Percentiles rank a stretch among this genome's conserved stretches.
Evolutionary conservation across 2,888 invertebrate species (phyloP).

Genomic region (Linyphia triangularis): DNA sequence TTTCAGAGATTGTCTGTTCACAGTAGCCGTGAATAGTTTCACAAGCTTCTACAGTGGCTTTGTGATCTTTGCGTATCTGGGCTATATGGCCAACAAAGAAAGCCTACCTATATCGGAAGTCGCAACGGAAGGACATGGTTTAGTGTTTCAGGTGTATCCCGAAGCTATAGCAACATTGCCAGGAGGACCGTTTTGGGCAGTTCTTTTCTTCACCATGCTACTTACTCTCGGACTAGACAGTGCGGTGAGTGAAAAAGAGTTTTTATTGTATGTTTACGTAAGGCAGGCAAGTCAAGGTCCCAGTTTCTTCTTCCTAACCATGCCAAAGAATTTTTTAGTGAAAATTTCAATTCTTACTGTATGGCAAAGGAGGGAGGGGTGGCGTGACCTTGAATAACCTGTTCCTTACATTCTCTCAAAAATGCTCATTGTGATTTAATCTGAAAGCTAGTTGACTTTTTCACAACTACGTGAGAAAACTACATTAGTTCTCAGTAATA

Average conservation of each 20-base stretch:
- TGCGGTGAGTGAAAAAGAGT: slow-evolving; percentile 83
- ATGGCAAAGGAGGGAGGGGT: no score
- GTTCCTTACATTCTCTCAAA: no score
- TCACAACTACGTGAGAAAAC: no score
- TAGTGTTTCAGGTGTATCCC: slow-evolving; percentile 87
- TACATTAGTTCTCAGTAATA: no score
- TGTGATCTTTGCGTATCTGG: slow-evolving; percentile 91
- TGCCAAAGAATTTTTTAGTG: no score
- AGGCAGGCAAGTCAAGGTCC: no score
- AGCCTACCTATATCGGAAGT: slow-evolving; percentile 87
- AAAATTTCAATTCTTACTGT: no score
- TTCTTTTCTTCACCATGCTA: slow-evolving; percentile 89
- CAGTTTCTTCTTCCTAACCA: no score
- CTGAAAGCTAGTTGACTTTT: no score
- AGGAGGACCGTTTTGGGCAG: slow-evolving; percentile 87
- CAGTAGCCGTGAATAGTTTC: slow-evolving; percentile 90
- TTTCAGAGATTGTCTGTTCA: slow-evolving; percentile 88
- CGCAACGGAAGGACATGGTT: slow-evolving; percentile 77
- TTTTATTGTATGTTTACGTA: no score
- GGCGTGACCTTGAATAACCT: no score
- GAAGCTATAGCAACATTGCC: slow-evolving; percentile 89
- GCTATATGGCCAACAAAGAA: slow-evolving; percentile 90
- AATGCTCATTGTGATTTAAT: no score
- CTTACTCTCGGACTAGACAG: slow-evolving; percentile 89
- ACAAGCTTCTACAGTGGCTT: slow-evolving; percentile 93